Evolutionary conservation across 2,113 vertebrate species (phyloP).

Genomic region (Meriones unguiculatus): DNA sequence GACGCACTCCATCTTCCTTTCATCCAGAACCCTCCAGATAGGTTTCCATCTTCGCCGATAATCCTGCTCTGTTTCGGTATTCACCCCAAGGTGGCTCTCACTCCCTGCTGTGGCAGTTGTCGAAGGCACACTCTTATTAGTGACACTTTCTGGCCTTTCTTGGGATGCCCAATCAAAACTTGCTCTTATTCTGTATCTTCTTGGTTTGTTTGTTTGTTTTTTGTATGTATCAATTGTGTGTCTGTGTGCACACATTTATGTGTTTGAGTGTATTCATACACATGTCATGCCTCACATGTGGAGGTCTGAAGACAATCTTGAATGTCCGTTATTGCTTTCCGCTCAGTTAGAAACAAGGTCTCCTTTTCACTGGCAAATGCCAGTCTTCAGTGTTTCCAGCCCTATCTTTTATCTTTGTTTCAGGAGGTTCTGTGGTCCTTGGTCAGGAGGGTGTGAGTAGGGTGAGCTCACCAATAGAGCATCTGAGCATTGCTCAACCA

Average conservation of each 20-base stretch:
- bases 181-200: neutral
- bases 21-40: neutral
- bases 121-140: neutral
- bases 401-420: neutral
- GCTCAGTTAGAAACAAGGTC: neutral
- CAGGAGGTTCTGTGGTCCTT: rapidly evolving
- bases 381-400: neutral
- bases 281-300: neutral
- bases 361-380: neutral
- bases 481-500: rapidly evolving
- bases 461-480: neutral
- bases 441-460: rapidly evolving
- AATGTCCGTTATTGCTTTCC: neutral
- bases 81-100: neutral
- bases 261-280: neutral
- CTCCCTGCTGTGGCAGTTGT: neutral
- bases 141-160: neutral
- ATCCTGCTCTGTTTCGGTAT: rapidly evolving
- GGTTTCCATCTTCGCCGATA: rapidly evolving
- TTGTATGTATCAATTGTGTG: neutral
- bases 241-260: neutral
- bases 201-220: neutral
- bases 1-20: neutral
- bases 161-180: neutral
- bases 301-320: neutral